Percentiles rank a stretch among this genome's conserved stretches.
These are phyloP conservation scores for Xiphorhynchus erythropygius DNA, from an alignment of 2,797 vertebrate species.

Conservation along the genomic window DNA sequence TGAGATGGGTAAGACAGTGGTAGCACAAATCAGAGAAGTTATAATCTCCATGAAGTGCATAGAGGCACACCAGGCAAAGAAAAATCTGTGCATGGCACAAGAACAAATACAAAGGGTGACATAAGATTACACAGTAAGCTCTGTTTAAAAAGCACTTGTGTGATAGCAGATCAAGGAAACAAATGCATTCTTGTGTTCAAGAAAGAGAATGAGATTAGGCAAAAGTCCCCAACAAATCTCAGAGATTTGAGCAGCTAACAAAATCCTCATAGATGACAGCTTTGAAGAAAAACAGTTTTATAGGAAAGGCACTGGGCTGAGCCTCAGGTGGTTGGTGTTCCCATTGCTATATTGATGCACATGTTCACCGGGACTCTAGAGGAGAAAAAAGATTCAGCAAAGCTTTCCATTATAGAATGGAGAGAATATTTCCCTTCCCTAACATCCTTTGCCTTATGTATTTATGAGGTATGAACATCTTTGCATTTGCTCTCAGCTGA, in stretches of 20 bases:
- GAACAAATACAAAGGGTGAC: constrained; percentile 28
- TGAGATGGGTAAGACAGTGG: background rate
- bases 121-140: constrained; percentile 8
- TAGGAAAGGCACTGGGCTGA: background rate
- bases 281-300: constrained; percentile 42
- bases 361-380: background rate
- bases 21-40: background rate
- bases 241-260: constrained; percentile 14
- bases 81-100: background rate
- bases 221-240: constrained; percentile 26
- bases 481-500: background rate
- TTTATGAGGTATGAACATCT: background rate
- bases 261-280: constrained; percentile 16
- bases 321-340: constrained; percentile 23
- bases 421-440: background rate
- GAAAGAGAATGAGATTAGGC: constrained; percentile 29
- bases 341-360: background rate
- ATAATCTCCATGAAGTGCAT: background rate
- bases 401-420: constrained; percentile 8
- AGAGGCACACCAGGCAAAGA: background rate
- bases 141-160: constrained; percentile 23
- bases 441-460: background rate
- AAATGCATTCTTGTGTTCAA: constrained; percentile 26
- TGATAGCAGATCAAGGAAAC: constrained; percentile 53
- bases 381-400: background rate